phyloP scores from a whole-genome alignment of 1,140 invertebrate species.

The Nephila pilipes region DNA sequence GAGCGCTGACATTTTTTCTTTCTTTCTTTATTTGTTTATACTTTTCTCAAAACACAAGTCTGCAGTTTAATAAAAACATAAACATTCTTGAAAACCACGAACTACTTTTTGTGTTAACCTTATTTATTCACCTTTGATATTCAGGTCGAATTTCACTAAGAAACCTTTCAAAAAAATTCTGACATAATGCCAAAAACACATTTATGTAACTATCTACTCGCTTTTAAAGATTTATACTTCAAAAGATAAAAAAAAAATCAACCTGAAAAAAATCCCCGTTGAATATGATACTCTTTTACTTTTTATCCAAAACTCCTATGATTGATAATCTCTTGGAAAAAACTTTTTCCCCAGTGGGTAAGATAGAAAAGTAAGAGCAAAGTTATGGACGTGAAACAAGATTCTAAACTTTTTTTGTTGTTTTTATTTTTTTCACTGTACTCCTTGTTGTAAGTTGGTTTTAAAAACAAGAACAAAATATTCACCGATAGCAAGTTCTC shows the following conservation, averaged over 20 bases:
- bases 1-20: too few species aligned
- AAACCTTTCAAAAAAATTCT: conserved; percentile 46
- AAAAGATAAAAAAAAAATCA: not conserved
- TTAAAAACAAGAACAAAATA: conserved; percentile 45
- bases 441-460: not conserved
- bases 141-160: conserved; percentile 34
- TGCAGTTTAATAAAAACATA: too few species aligned
- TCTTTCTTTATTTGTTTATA: too few species aligned
- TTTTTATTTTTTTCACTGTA: not conserved
- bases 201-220: conserved; percentile 33
- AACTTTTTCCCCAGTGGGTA: conserved; percentile 25
- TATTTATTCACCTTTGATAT: conserved; percentile 64
- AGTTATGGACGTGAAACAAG: conserved; percentile 43
- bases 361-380: conserved; percentile 34
- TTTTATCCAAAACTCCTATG: conserved; percentile 41
- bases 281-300: conserved; percentile 58
- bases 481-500: not conserved
- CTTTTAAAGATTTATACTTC: conserved; percentile 50
- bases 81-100: too few species aligned
- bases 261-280: not conserved
- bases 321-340: conserved; percentile 60
- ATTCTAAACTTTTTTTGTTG: not conserved
- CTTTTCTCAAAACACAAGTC: too few species aligned
- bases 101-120: not conserved
- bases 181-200: conserved; percentile 63